Conservation (phyloP, 2,888 invertebrate genomes). For the Cheilosia vernalis region DNA sequence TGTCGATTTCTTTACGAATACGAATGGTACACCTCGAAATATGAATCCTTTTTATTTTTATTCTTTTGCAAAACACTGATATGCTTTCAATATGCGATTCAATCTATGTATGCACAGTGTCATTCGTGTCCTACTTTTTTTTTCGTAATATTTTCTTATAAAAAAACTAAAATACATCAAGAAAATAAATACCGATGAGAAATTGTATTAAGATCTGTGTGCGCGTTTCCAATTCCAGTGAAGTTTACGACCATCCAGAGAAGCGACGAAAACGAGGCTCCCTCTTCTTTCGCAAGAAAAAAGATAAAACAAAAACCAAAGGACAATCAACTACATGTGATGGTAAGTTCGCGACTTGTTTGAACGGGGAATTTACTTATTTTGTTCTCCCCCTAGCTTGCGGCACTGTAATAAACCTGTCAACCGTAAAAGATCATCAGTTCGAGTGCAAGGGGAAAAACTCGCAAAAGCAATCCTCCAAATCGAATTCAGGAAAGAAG, state of each 20-base stretch:
- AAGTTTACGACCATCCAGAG: constrained; percentile 88
- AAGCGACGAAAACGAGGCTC: constrained; percentile 95
- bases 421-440: constrained; percentile 94
- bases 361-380: neutral
- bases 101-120: constrained; percentile 70
- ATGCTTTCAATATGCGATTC: constrained; percentile 70
- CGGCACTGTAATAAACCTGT: constrained; percentile 93
- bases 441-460: constrained; percentile 87
- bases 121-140: constrained; percentile 58
- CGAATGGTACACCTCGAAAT: neutral
- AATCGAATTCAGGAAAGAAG: constrained; percentile 77
- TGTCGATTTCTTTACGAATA: constrained; percentile 11
- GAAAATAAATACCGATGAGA: neutral
- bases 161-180: neutral
- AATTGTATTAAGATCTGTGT: constrained; percentile 1
- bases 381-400: constrained; percentile 86
- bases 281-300: constrained; percentile 95
- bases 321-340: constrained; percentile 81
- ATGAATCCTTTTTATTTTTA: constrained; percentile 1
- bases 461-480: constrained; percentile 76
- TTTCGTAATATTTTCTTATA: neutral
- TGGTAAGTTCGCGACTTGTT: constrained; percentile 61
- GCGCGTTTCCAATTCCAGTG: constrained; percentile 76
- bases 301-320: constrained; percentile 85
- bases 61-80: constrained; percentile 62